Conservation (phyloP, 2,888 invertebrate species). For the Drosophila neonasuta region DNA sequence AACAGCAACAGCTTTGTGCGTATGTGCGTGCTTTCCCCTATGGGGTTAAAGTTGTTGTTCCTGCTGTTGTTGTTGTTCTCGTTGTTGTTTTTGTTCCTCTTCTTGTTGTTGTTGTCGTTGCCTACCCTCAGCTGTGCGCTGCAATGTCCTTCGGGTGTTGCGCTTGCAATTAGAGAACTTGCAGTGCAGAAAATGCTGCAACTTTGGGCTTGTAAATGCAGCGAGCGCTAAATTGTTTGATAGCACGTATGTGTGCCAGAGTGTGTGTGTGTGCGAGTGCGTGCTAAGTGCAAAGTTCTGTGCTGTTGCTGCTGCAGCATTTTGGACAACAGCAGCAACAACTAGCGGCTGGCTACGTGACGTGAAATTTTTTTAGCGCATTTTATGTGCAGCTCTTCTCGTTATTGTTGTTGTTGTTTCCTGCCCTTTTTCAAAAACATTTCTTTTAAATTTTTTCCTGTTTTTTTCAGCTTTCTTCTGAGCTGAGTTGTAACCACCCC, state of each 20-base stretch:
- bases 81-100: constrained; percentile 7
- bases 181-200: constrained; percentile 60
- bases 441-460: constrained; percentile 66
- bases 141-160: constrained; percentile 51
- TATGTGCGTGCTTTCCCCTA: constrained; percentile 53
- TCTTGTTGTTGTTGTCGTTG: constrained; percentile 23
- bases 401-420: constrained; percentile 37
- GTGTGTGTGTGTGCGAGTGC: constrained; percentile 38
- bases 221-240: constrained; percentile 74
- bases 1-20: constrained; percentile 39
- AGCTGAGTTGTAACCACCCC: constrained; percentile 62
- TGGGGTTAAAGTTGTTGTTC: constrained; percentile 32
- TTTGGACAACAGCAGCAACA: constrained; percentile 49
- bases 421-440: constrained; percentile 64
- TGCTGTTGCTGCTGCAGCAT: constrained; percentile 45
- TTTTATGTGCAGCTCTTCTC: constrained; percentile 65
- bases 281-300: constrained; percentile 77
- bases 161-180: constrained; percentile 70
- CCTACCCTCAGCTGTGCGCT: constrained; percentile 6
- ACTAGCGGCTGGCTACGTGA: constrained; percentile 60
- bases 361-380: constrained; percentile 74
- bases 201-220: constrained; percentile 55
- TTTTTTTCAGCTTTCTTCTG: constrained; percentile 28
- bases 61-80: constrained; percentile 4
- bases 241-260: constrained; percentile 42